Base-by-base conservation (phyloP, 2,797 vertebrate genomes). In the Pipistrellus pygmaeus region DNA sequence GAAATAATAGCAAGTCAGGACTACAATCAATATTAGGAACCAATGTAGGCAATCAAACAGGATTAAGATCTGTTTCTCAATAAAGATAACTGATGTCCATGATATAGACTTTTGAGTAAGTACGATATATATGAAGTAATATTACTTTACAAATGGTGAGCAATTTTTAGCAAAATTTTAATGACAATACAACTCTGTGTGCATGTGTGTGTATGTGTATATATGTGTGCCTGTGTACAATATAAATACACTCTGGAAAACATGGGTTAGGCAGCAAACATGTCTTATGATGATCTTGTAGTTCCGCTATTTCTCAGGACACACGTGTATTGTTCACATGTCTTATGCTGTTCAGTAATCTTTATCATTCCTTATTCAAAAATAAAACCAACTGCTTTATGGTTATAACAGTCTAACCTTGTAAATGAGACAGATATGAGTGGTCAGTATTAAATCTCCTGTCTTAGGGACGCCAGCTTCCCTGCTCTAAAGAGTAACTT, bases 321-420 rank as follows among this genome's bases (percentile, higher is more conserved):
- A 81, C 48, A 95, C 62, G 77, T 88, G 27, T 77, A 6, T 51
- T 66, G 77, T 75, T 93, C 8, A 17, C 13, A 21, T 27, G 4
- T 38, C 25, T 62, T 48, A 7, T 18, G 7, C 17, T 87, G 0
- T 75, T 85, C 64, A 81, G 48, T 57, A 35, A 27, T 57, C 23
- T 88, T 91, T 41, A 44, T 64, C 13, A 77, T 68, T 93, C 57
- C 62, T 60, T 76, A 88, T 91, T 94, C 86, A 53, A 81, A 86
- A 83, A 55, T 85, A 55, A 71, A 85, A 41, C 4, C 15, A 64
- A 41, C 17, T 68, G 30, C 46, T 69, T 62, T 66, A 32, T 66
- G 12, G 27, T 30, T 82, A 38, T 64, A 93, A 60, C 32, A 60
- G 9, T 25, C n/a, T 83, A 78, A 51, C 1, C 20, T 78, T 20